Evolutionary conservation across 2,888 invertebrate genomes (phyloP), one percentile per base, ranked within the genome.

Genomic region (Athripsodes cinereus): DNA sequence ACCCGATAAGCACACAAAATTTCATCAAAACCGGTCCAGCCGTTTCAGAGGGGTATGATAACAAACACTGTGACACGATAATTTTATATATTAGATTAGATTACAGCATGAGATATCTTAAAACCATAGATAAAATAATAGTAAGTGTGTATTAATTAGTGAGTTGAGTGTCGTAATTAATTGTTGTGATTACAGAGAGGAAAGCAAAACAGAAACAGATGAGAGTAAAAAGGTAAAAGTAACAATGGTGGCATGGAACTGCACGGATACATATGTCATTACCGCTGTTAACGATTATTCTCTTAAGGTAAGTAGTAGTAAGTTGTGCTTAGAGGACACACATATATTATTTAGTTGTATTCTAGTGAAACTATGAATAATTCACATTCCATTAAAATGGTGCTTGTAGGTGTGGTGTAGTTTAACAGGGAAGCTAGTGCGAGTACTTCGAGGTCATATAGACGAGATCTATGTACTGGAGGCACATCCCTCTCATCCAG

Each of bases 201-300:
- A n/a, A n/a, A n/a, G n/a, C n/a, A 53, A 52, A 3, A 68, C 70
- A 0, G 72, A 72, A 1, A 71, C 72, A 13, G 83, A 84, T 53
- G 79, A 81, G 52, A 76, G 76, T 46, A 84, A 82, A 67, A 85
- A 85, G 68, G 71, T 84, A 10, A 86, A 89, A 76, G 96, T 98
- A 13, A 95, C 95, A 1, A 98, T 98, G 96, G 95, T 98, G 5
- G 88, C 89, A 60, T 99, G 98, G 98, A 92, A 91, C 71, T 80
- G 83, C 61, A 91, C 92, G 60, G 98, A 99, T 73, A 81, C 83
- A 46, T 87, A 83, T 73, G 88, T 92, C 22, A 83, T 97, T 53
- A 97, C 96, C 0, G 95, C 97, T 0, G 93, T 93, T 26, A 93
- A 89, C 64, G 96, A 98, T 74, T 81, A 83, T 69, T 84, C 87